These are phyloP conservation scores for Formica exsecta DNA, from an alignment of 1,140 invertebrate species.

Conservation along the genomic window DNA sequence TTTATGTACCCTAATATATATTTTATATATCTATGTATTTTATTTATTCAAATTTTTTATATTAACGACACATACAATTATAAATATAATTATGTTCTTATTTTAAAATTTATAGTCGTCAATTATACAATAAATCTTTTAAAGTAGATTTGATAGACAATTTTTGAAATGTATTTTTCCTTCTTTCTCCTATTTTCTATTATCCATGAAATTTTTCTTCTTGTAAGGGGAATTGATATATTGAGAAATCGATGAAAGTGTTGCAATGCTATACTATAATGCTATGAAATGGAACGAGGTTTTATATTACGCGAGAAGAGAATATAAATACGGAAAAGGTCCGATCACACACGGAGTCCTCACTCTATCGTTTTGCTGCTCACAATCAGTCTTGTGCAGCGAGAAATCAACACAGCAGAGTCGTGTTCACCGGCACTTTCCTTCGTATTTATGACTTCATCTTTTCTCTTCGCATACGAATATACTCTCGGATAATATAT, in stretches of 20 bases:
- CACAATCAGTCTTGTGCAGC: constrained; percentile 22
- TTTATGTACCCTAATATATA: no score
- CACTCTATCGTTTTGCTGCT: constrained; percentile 37
- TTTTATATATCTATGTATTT: no score
- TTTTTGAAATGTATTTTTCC: neutral
- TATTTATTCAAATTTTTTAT: no score
- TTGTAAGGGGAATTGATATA: neutral
- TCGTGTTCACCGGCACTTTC: constrained; percentile 46
- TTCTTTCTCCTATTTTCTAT: neutral
- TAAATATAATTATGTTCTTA: no score
- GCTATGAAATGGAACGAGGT: constrained; percentile 16
- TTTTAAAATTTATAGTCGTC: no score
- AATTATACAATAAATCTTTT: no score
- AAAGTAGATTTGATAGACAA: no score
- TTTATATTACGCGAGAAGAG: constrained; percentile 20
- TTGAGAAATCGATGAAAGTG: constrained; percentile 42
- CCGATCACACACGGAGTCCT: constrained; percentile 1
- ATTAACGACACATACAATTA: neutral
- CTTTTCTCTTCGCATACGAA: constrained; percentile 49
- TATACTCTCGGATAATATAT: neutral
- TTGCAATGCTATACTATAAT: neutral
- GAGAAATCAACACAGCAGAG: constrained; percentile 46
- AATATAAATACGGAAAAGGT: constrained; percentile 36
- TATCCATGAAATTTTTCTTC: neutral
- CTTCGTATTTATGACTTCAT: constrained; percentile 52